phyloP scores from a whole-genome alignment of 53 echinoderm and acorn worm genomes.

The Holothuria leucospilota region DNA sequence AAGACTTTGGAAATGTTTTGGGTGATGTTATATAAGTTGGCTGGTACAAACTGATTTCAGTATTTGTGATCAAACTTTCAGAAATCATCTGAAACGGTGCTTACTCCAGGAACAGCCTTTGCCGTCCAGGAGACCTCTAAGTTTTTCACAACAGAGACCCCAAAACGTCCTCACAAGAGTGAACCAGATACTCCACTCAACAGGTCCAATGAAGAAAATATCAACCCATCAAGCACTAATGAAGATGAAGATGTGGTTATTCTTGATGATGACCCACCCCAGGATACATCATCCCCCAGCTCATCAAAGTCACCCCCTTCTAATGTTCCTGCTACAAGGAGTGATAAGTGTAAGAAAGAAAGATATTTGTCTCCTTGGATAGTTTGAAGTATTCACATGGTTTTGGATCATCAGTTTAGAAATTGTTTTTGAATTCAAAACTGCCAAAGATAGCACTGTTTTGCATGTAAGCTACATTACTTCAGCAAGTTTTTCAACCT shows the following conservation, averaged over 20 bases:
- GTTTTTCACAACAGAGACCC: conserved; percentile 28
- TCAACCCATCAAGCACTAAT: conserved; percentile 37
- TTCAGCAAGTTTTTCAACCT: no score
- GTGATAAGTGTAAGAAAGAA: conserved; percentile 62
- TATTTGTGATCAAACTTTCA: not conserved
- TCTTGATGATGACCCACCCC: conserved; percentile 40
- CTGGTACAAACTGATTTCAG: no score
- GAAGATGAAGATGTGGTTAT: conserved; percentile 59
- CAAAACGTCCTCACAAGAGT: not conserved
- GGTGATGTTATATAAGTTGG: no score
- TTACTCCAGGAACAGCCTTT: conserved; percentile 20
- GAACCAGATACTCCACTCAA: conserved; percentile 44
- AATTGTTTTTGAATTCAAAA: no score
- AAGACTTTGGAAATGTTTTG: no score
- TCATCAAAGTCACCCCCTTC: not conserved
- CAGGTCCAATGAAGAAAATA: conserved; percentile 71
- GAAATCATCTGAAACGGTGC: conserved; percentile 7
- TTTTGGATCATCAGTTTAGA: no score
- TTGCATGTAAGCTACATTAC: no score
- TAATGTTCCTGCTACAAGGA: conserved; percentile 39
- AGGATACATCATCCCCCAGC: conserved; percentile 45
- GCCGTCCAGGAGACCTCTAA: conserved; percentile 29
- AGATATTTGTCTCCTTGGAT: not conserved
- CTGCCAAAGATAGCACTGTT: no score
- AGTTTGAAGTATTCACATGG: not conserved